Evolutionary conservation across 2,888 invertebrate species (phyloP).

Genomic region (Tiliacea citrago): DNA sequence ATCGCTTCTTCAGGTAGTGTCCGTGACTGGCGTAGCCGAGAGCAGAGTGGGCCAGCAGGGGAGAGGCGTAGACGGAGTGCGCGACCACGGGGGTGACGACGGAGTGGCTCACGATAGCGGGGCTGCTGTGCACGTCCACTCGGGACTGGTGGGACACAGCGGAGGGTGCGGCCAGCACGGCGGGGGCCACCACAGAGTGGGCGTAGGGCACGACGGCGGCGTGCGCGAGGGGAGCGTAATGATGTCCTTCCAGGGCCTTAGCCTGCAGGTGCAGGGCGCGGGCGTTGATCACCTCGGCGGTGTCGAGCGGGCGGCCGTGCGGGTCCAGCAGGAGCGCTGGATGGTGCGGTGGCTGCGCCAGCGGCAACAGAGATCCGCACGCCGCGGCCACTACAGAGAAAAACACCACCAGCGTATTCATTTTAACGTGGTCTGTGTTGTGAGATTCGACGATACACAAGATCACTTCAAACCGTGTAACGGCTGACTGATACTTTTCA

Average conservation of each 20-base stretch:
- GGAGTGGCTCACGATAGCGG: slow-evolving; percentile 72
- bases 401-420: slow-evolving; percentile 91
- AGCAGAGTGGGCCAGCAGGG: slow-evolving; percentile 65
- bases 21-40: slow-evolving; percentile 71
- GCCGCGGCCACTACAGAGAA: slow-evolving; percentile 91
- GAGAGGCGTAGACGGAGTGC: slow-evolving; percentile 63
- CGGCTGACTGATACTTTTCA: slow-evolving; percentile 77
- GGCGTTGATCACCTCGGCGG: slow-evolving; percentile 87
- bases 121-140: slow-evolving; percentile 76
- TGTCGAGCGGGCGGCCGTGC: slow-evolving; percentile 87
- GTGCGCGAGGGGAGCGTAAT: slow-evolving; percentile 74
- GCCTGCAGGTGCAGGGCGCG: slow-evolving; percentile 88
- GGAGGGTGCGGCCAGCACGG: slow-evolving; percentile 65
- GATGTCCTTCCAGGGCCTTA: slow-evolving; percentile 84
- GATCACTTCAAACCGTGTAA: slow-evolving; percentile 84
- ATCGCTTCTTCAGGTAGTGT: slow-evolving; percentile 79
- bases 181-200: slow-evolving; percentile 71
- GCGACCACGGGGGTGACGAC: slow-evolving; percentile 57
- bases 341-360: slow-evolving; percentile 86
- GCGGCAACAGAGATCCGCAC: slow-evolving; percentile 87
- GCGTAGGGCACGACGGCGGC: slow-evolving; percentile 73
- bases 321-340: slow-evolving; percentile 87
- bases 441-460: slow-evolving; percentile 73
- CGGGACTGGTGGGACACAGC: slow-evolving; percentile 82
- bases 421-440: slow-evolving; percentile 78